Evolutionary conservation across 2,797 vertebrate species (phyloP).

Genomic region (Argya squamiceps): DNA sequence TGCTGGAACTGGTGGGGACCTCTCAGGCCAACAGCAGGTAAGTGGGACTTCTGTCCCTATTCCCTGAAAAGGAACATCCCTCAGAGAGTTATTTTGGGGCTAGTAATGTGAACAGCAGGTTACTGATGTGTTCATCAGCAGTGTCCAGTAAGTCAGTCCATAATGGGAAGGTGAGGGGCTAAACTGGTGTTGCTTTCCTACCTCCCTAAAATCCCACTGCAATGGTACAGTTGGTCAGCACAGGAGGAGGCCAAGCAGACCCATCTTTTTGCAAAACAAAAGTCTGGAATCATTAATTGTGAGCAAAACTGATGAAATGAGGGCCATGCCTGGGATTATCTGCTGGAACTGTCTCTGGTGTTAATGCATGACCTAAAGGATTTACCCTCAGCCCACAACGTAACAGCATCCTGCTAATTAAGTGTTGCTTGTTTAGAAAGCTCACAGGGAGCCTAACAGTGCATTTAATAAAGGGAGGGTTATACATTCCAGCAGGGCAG

Average conservation of each 20-base stretch:
- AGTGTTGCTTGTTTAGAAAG: neutral
- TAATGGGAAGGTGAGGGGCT: neutral
- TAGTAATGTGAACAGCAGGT: neutral
- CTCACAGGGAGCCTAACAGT: neutral
- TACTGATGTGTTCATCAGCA: neutral
- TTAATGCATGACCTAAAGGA: neutral
- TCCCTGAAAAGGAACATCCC: neutral
- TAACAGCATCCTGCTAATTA: neutral
- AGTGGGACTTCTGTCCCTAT: neutral
- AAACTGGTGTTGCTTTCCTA: neutral
- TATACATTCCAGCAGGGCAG: neutral
- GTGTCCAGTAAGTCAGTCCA: neutral
- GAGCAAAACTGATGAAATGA: neutral
- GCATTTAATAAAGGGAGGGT: neutral
- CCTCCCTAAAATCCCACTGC: neutral
- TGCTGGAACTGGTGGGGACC: conserved; percentile 65
- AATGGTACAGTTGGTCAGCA: neutral
- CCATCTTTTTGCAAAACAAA: neutral
- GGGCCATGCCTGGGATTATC: neutral
- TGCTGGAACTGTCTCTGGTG: neutral
- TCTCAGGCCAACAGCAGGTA: conserved; percentile 61
- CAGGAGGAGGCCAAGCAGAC: neutral
- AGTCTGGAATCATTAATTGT: neutral
- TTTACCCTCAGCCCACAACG: neutral
- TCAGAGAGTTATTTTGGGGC: neutral